Percentiles rank a stretch among this genome's conserved stretches.
Conservation (phyloP, 2,113 vertebrate species). For the Paradoxurus hermaphroditus region DNA sequence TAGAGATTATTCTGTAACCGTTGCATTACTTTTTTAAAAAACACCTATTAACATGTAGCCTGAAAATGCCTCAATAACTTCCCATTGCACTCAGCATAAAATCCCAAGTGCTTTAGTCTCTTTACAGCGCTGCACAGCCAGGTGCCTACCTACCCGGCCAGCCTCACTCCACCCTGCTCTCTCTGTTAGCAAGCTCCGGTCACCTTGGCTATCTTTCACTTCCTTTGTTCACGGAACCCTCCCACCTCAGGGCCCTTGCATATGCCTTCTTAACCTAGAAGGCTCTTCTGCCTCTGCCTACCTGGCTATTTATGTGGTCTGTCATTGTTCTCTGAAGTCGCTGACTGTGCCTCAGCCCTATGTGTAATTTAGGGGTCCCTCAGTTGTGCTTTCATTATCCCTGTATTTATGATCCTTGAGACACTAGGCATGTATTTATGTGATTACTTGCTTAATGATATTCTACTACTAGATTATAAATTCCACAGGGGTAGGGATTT, state of each 20-base stretch:
- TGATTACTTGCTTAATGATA: neutral
- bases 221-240: neutral
- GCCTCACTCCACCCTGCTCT: no score
- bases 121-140: neutral
- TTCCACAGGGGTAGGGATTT: neutral
- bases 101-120: neutral
- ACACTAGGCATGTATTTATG: neutral
- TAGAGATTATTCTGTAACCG: neutral
- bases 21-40: neutral
- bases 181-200: neutral
- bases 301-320: neutral
- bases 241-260: neutral
- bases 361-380: neutral
- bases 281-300: neutral
- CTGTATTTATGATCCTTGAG: neutral
- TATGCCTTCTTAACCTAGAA: neutral
- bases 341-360: neutral
- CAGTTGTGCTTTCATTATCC: neutral
- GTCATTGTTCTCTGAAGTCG: neutral
- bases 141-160: neutral
- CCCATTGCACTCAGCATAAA: neutral
- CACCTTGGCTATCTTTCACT: neutral
- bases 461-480: neutral
- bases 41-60: neutral
- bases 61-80: neutral